These are phyloP conservation scores for Morpho helenor DNA, from an alignment of 2,888 invertebrate species.

Conservation along the genomic window DNA sequence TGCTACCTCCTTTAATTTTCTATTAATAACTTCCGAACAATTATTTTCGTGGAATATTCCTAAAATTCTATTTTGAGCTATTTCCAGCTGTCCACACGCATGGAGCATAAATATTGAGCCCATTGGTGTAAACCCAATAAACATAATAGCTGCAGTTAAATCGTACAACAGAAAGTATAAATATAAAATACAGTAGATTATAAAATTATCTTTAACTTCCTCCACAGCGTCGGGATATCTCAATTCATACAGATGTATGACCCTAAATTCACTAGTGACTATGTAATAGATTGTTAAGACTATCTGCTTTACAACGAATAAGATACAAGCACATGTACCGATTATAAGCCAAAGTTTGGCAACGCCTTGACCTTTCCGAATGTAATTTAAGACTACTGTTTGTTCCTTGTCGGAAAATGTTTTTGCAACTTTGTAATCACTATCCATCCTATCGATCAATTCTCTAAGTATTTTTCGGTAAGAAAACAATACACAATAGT, in stretches of 20 bases:
- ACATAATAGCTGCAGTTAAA: constrained; percentile 31
- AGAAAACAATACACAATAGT: constrained; percentile 30
- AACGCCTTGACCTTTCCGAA: constrained; percentile 31
- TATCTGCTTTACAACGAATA: constrained; percentile 33
- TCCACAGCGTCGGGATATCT: constrained; percentile 37
- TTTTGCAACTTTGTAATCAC: constrained; percentile 34
- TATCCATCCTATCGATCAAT: constrained; percentile 36
- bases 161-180: constrained; percentile 21
- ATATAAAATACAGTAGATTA: constrained; percentile 27
- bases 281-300: constrained; percentile 31
- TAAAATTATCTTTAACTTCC: constrained; percentile 28
- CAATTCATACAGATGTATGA: constrained; percentile 35
- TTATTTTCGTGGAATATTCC: constrained; percentile 32
- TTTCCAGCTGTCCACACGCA: constrained; percentile 46
- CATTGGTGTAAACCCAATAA: constrained; percentile 42
- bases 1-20: constrained; percentile 35
- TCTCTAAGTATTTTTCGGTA: constrained; percentile 30
- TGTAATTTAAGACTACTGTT: constrained; percentile 32
- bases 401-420: constrained; percentile 30
- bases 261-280: constrained; percentile 29
- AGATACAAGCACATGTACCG: neutral
- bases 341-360: constrained; percentile 36
- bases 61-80: constrained; percentile 35
- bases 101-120: constrained; percentile 49
- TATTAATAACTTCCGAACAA: constrained; percentile 23